Evolutionary conservation across 2,113 vertebrate species (phyloP).

Genomic region (Microtus montanus): DNA sequence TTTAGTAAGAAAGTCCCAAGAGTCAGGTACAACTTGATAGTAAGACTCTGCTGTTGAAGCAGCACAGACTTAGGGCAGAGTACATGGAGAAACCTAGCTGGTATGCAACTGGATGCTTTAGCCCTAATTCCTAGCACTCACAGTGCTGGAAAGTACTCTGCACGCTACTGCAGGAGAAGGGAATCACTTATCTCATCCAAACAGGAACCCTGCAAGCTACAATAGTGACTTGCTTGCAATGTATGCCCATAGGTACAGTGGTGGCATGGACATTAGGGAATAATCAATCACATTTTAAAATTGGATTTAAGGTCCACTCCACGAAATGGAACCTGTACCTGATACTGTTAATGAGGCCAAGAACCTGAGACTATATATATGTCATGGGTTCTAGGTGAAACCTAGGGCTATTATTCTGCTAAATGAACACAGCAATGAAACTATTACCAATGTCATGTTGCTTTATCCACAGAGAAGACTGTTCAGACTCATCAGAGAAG

Average conservation of each 20-base stretch:
- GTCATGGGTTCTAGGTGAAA: neutral
- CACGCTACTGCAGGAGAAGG: too few relatives aligned
- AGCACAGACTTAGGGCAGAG: neutral
- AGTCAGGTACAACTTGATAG: neutral
- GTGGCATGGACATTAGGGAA: neutral
- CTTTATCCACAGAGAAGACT: neutral
- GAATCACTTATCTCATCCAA: neutral
- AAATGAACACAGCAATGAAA: neutral
- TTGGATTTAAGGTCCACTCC: neutral
- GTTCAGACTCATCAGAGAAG: neutral
- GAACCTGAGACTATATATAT: neutral
- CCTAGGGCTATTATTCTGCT: neutral
- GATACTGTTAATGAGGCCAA: neutral
- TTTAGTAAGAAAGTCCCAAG: slow-evolving; percentile 4
- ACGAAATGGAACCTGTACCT: neutral
- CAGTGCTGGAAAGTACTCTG: neutral
- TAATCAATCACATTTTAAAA: neutral
- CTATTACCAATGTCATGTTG: neutral
- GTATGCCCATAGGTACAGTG: neutral
- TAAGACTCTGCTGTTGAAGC: neutral
- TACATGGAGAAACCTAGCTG: neutral
- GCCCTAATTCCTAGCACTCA: neutral
- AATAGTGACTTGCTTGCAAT: neutral
- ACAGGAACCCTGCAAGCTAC: too few relatives aligned
- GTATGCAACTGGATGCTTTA: neutral